phyloP scores from a whole-genome alignment of 2,797 vertebrate genomes.

The Muraenolepis orangiensis region DNA sequence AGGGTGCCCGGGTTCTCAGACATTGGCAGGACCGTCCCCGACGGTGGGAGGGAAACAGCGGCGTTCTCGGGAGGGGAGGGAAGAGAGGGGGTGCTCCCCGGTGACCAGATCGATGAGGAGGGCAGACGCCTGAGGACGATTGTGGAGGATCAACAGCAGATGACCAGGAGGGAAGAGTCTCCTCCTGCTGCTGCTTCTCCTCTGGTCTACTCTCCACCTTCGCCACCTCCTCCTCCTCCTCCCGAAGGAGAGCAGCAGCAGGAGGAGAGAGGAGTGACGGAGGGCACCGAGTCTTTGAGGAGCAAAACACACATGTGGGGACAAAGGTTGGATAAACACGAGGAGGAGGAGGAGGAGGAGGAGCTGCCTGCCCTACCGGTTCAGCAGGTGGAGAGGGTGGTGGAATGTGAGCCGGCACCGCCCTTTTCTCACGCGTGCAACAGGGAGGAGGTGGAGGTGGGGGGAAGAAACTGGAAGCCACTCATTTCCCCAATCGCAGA shows the following conservation, averaged over 20 bases:
- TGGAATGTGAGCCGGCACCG: slow-evolving; percentile 53
- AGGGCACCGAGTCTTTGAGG: background rate
- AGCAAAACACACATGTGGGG: background rate
- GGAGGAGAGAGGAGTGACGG: background rate
- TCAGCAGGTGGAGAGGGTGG: slow-evolving; percentile 38
- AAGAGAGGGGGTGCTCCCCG: background rate
- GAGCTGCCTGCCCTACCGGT: slow-evolving; percentile 55
- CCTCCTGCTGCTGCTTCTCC: background rate
- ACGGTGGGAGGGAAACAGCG: no score
- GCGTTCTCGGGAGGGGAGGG: background rate
- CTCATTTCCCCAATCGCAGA: slow-evolving; percentile 10
- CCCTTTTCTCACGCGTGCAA: slow-evolving; percentile 30
- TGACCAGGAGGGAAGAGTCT: background rate
- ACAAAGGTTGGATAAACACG: slow-evolving; percentile 1
- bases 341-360: background rate
- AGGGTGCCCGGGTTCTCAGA: background rate
- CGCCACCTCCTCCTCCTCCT: background rate
- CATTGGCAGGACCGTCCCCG: no score
- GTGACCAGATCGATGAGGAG: background rate
- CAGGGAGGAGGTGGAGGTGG: slow-evolving; percentile 25
- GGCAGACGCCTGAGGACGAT: background rate
- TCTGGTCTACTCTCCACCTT: background rate
- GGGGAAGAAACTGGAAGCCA: background rate
- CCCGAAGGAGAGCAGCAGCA: background rate
- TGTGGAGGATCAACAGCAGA: background rate